Evolutionary conservation across 1,140 invertebrate species (phyloP), one percentile per base, ranked within the genome.

Genomic region (Drosophila kepulauana): DNA sequence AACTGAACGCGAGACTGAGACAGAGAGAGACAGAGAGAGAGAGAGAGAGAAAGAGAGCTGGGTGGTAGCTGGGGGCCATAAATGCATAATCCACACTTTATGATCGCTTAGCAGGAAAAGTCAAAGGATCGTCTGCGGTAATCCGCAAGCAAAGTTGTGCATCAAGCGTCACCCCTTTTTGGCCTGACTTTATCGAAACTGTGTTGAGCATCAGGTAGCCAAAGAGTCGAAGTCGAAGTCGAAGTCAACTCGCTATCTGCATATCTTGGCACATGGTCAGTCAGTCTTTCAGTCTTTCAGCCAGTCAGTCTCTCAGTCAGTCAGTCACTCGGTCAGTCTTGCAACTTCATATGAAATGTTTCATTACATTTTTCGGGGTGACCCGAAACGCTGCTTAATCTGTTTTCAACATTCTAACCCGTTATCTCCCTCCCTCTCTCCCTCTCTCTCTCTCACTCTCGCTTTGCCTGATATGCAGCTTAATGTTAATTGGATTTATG

Each of bases 401-500:
- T 41, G 51, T 8, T 35, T 5, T 15, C 8, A 8, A 46, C 20
- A 15, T 28, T 33, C 5, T 43, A 43, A 56, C 41, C 48, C 58
- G 6, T 82, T 76, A 79, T 38, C 69, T 33, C 33, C 6, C 16
- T 20, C 16, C 16, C 16, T 20, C 16, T 20, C 16, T 30, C 30
- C 5, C 0, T 6, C 30, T 30, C 6, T 5, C 4, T 1, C 30
- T 2, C 33, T 6, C 33, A 3, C 1, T 8, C 35, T 38, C 7
- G 6, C 57, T 33, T 25, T 71, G 65, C 46, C 68, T 85, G 85
- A 76, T 91, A 84, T 89, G 89, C 80, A 91, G 90, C 84, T 91
- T 91, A 86, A 78, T 91, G 68, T 92, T 91, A 92, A 92, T 91
- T 92, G 91, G 91, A 92, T 92, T 91, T 88, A 79, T 73, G 75